phyloP scores from a whole-genome alignment of 2,113 vertebrate genomes.

The Sus scrofa region T2T-Sscrofa CM000812.6:34049501-34050000 shows the following conservation, averaged over 20 bases:
- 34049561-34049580: not conserved
- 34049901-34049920: not conserved
- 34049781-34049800: not conserved
- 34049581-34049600: not conserved
- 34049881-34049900: not conserved
- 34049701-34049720: not conserved
- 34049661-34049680: not conserved
- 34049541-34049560: not conserved
- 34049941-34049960: not conserved
- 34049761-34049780: not conserved
- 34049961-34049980: not conserved
- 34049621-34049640: not conserved
- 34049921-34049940: not conserved
- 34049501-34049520: slow-evolving; percentile 1
- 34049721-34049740: not conserved
- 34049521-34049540: not conserved
- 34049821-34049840: not conserved
- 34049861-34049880: not conserved
- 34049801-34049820: not conserved
- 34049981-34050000: not conserved
- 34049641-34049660: not conserved
- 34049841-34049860: not conserved
- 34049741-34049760: not conserved
- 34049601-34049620: not conserved
- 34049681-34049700: not conserved